Conservation (phyloP, 2,888 invertebrate genomes). For the Fragum fragum region DNA sequence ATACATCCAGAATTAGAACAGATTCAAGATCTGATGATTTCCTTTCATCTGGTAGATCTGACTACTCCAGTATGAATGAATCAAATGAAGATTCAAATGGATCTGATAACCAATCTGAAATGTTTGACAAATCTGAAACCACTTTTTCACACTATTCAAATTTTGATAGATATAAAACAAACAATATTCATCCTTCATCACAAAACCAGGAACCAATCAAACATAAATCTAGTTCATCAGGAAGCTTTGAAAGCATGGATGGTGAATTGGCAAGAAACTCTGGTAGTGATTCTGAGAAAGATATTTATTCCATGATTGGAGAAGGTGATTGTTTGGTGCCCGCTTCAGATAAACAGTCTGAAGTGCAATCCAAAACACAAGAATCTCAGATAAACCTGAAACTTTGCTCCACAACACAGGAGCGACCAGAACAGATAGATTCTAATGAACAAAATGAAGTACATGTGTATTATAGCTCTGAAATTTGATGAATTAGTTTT, state of each 20-base stretch:
- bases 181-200: neutral
- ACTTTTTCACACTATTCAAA: neutral
- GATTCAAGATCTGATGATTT: neutral
- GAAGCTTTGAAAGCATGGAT: neutral
- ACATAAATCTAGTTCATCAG: neutral
- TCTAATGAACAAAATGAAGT: neutral
- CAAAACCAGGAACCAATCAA: neutral
- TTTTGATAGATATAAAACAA: neutral
- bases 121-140: neutral
- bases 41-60: neutral
- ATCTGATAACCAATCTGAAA: neutral
- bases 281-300: neutral
- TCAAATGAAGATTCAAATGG: neutral
- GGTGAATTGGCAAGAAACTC: neutral
- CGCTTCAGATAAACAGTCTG: neutral
- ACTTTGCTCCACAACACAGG: neutral
- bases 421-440: neutral
- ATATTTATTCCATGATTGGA: neutral
- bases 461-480: no score
- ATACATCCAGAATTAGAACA: neutral
- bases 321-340: neutral
- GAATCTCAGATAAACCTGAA: neutral
- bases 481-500: no score
- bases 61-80: conserved; percentile 1
- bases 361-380: neutral